These are phyloP conservation scores for Pithys albifrons DNA, from an alignment of 2,113 vertebrate genomes.

Conservation along the genomic window DNA sequence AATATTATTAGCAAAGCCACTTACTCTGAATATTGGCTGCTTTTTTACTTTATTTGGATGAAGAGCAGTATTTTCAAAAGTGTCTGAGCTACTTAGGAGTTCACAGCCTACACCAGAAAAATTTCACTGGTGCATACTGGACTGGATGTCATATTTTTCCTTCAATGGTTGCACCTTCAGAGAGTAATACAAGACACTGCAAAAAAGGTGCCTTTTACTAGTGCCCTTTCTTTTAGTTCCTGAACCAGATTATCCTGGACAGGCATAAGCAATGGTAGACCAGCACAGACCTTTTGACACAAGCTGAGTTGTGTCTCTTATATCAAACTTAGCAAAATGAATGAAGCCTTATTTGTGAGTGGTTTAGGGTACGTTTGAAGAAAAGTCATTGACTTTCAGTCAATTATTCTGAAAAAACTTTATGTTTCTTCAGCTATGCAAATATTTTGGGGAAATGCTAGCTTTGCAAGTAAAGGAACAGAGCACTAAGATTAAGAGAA, in stretches of 20 bases:
- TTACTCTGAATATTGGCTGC: slow-evolving; percentile 38
- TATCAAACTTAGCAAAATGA: neutral
- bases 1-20: slow-evolving; percentile 18
- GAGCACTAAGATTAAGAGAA: neutral
- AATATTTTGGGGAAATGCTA: neutral
- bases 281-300: neutral
- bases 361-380: neutral
- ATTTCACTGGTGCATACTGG: neutral
- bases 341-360: neutral
- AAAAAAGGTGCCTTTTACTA: slow-evolving; percentile 19
- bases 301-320: neutral
- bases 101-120: neutral
- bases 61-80: slow-evolving; percentile 24
- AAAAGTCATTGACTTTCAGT: neutral
- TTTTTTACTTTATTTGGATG: slow-evolving; percentile 56
- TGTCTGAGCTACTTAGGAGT: neutral
- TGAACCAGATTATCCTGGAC: neutral
- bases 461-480: neutral
- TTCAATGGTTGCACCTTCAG: neutral
- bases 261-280: neutral
- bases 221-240: neutral
- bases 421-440: neutral
- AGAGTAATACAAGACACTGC: neutral
- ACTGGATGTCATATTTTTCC: neutral
- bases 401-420: neutral